phyloP scores from a whole-genome alignment of 2,888 invertebrate genomes.

The Timema cristinae region DNA sequence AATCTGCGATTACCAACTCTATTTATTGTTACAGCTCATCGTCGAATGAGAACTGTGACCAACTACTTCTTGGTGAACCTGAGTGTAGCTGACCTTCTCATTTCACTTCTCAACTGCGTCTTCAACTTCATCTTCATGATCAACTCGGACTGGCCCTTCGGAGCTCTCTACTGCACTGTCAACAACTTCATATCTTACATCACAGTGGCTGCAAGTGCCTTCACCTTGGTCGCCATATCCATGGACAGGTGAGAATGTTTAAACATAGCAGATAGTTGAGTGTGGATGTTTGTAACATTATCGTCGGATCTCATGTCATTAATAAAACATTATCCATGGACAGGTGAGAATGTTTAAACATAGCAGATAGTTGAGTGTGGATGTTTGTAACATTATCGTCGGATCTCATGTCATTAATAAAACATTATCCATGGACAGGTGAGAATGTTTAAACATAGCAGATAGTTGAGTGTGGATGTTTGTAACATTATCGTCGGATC shows the following conservation, averaged over 20 bases:
- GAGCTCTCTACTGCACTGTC: constrained; percentile 51
- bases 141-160: constrained; percentile 56
- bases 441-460: neutral
- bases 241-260: constrained; percentile 50
- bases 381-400: no score
- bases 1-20: no score
- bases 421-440: neutral
- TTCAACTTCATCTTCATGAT: constrained; percentile 54
- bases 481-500: no score
- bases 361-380: no score
- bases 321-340: no score
- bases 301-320: no score
- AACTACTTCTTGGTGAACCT: neutral
- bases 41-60: constrained; percentile 3
- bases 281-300: no score
- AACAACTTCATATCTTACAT: constrained; percentile 54
- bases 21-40: neutral
- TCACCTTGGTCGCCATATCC: constrained; percentile 57
- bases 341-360: neutral
- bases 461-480: no score
- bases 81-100: neutral
- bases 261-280: no score
- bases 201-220: constrained; percentile 54
- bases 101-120: constrained; percentile 49
- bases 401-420: no score